Evolutionary conservation across 2,888 invertebrate genomes (phyloP), one percentile per base, ranked within the genome.

Genomic region (Auanema sp.): DNA sequence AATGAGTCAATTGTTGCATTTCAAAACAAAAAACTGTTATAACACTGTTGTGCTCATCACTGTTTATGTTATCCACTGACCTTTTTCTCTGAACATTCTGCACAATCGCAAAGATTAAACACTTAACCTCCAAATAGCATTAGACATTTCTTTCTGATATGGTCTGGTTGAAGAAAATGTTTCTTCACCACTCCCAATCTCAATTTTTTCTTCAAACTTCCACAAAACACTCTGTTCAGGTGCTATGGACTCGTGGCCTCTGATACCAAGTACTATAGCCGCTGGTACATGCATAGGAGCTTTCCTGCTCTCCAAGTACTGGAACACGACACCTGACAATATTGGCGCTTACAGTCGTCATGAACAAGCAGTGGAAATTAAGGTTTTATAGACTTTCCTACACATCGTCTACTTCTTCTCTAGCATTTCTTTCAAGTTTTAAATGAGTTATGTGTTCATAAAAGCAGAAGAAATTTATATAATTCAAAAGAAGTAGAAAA

Each of bases 241-340:
- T 47, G 21, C 47, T 47, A 47, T 47, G 47, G 47, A 47, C 47
- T 16, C 47, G 16, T 47, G 47, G 47, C 16, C 47, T 16, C 16
- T 47, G 47, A 21, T 47, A 18, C 47, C 47, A 5, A 21, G 47
- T 21, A 47, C 47, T 16, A 47, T 47, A 47, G 47, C 47, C 47
- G 33, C 33, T 33, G 47, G 47, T 21, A 47, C 47, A 10, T 16
- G 16, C 16, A 18, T 47, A 5, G 47, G 47, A 16, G 47, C 47
- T 18, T 47, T 47, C 47, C 10, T 47, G 47, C 21, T 47, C 47
- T 18, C 21, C 16, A 16, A 21, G 47, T 47, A 47, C 47, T 16
- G 47, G 16, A 47, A 21, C 33, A 33, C 33, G 3, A 47, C 47
- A 47, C 47, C 47, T 5, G 21, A 47, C 21, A 47, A 47, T 10